phyloP scores from a whole-genome alignment of 30 jellyfish, hydroid and myxozoan species.

The Turritopsis rubra region DNA sequence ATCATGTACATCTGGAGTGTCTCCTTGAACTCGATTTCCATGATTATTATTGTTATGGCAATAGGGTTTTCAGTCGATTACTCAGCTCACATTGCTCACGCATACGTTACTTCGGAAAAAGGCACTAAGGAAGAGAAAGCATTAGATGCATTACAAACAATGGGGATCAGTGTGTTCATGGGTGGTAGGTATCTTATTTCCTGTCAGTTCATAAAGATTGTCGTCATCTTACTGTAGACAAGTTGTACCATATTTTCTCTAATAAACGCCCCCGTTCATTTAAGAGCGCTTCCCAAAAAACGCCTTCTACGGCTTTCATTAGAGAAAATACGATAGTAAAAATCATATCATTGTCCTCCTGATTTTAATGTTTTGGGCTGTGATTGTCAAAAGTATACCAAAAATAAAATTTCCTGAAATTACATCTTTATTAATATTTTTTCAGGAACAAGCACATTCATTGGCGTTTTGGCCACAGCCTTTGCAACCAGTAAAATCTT shows the following conservation, averaged over 20 bases:
- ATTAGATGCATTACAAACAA: conserved; percentile 68
- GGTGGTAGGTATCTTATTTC: conserved; percentile 96
- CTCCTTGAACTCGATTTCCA: conserved; percentile 82
- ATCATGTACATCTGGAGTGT: conserved; percentile 86
- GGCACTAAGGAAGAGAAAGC: conserved; percentile 70
- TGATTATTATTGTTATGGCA: conserved; percentile 94
- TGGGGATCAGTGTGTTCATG: conserved; percentile 96
- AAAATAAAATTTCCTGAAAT: too few species aligned
- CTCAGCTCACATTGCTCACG: conserved; percentile 96
- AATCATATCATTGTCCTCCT: too few species aligned
- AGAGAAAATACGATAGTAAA: too few species aligned
- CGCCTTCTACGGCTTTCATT: too few species aligned
- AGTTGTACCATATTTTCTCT: too few species aligned
- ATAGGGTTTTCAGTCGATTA: conserved; percentile 96
- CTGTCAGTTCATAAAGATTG: too few species aligned
- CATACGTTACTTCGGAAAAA: conserved; percentile 48
- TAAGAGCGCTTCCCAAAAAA: too few species aligned
- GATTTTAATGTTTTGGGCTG: too few species aligned
- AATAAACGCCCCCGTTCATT: too few species aligned
- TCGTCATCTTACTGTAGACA: too few species aligned
- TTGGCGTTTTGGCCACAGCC: conserved; percentile 81
- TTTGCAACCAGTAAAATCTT: conserved; percentile 84
- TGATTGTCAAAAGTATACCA: too few species aligned
- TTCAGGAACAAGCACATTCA: conserved; percentile 81
- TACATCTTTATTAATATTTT: too few species aligned